These are phyloP conservation scores for Malthinus seriepunctatus DNA, from an alignment of 2,888 invertebrate genomes.

Conservation along the genomic window DNA sequence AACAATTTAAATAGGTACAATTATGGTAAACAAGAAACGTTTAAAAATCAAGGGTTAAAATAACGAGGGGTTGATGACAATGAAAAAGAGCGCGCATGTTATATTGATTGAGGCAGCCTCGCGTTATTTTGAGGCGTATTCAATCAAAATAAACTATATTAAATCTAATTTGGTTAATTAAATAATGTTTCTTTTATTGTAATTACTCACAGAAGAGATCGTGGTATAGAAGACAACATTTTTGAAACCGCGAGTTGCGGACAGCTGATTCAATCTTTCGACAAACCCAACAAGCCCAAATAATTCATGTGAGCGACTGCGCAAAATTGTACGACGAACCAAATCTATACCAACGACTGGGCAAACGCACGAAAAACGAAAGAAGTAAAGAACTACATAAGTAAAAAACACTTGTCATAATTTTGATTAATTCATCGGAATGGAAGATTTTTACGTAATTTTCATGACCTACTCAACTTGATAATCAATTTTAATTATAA, in stretches of 20 bases:
- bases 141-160: slow-evolving; percentile 6
- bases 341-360: not conserved
- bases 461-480: too few relatives aligned
- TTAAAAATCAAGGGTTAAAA: too few relatives aligned
- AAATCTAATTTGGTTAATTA: not conserved
- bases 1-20: too few relatives aligned
- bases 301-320: slow-evolving; percentile 36
- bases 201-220: slow-evolving; percentile 47
- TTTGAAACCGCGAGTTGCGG: slow-evolving; percentile 29
- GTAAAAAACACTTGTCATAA: too few relatives aligned
- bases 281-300: slow-evolving; percentile 30
- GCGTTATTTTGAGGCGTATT: not conserved
- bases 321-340: slow-evolving; percentile 25
- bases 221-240: slow-evolving; percentile 49
- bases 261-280: slow-evolving; percentile 33
- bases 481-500: too few relatives aligned
- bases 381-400: too few relatives aligned
- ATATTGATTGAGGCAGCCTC: too few relatives aligned
- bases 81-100: too few relatives aligned
- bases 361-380: slow-evolving; percentile 8
- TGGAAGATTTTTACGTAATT: not conserved
- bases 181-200: slow-evolving; percentile 6
- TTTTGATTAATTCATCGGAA: too few relatives aligned
- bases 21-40: too few relatives aligned
- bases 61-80: too few relatives aligned